Evolutionary conservation across 2,888 invertebrate species (phyloP).

Genomic region (Conistra vaccinii): DNA sequence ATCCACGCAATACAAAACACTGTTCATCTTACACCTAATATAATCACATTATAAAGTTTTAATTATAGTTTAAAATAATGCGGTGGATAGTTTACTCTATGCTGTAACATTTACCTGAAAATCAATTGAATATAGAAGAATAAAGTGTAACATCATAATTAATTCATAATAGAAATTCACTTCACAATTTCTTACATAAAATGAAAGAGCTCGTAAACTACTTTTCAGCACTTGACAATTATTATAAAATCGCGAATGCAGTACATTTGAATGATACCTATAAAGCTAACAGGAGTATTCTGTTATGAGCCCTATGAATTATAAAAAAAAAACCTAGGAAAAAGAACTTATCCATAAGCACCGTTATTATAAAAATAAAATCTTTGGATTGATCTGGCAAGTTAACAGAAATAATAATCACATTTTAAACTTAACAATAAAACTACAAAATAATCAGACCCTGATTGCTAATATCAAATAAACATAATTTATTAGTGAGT

Average conservation of each 20-base stretch:
- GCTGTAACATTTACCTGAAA: constrained; percentile 20
- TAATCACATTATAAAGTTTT: constrained; percentile 63
- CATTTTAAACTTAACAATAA: constrained; percentile 79
- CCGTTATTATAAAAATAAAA: constrained; percentile 75
- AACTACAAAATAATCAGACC: constrained; percentile 77
- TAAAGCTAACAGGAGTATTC: constrained; percentile 25
- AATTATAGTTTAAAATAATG: constrained; percentile 60
- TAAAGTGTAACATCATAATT: constrained; percentile 31
- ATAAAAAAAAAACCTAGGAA: constrained; percentile 50
- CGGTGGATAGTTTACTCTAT: constrained; percentile 59
- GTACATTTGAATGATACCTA: constrained; percentile 8
- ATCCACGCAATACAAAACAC: constrained; percentile 53
- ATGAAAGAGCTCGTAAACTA: not conserved
- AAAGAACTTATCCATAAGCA: constrained; percentile 71
- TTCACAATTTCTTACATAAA: constrained; percentile 8
- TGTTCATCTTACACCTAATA: constrained; percentile 58
- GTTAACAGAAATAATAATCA: constrained; percentile 76
- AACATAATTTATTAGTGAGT: constrained; percentile 69
- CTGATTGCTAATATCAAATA: constrained; percentile 79
- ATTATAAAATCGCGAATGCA: constrained; percentile 5
- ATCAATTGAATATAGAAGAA: constrained; percentile 22
- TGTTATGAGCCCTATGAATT: constrained; percentile 20
- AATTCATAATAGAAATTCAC: constrained; percentile 20
- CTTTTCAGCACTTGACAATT: constrained; percentile 7
- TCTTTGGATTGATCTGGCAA: constrained; percentile 87